Percentiles rank a stretch among this genome's conserved stretches.
These are phyloP conservation scores for Peromyscus attwateri DNA, from an alignment of 2,797 vertebrate genomes.

Conservation along the genomic window DNA sequence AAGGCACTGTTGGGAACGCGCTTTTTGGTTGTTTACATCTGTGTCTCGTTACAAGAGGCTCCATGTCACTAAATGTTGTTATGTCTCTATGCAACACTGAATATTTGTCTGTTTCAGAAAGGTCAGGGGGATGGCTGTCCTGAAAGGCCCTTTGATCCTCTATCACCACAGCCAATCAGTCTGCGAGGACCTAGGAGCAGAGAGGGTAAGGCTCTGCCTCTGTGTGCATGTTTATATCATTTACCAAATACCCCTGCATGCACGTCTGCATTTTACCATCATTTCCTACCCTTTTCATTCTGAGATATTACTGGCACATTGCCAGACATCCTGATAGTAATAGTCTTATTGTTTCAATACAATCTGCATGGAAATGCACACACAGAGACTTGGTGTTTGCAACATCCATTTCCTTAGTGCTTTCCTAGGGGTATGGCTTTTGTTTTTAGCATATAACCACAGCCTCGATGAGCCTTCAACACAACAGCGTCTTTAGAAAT, in stretches of 20 bases:
- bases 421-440: constrained; percentile 67
- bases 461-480: constrained; percentile 66
- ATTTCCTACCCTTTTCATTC: constrained; percentile 68
- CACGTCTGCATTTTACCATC: constrained; percentile 49
- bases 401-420: constrained; percentile 51
- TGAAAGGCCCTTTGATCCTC: constrained; percentile 74
- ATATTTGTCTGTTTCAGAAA: constrained; percentile 74
- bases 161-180: constrained; percentile 77
- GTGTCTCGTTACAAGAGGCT: constrained; percentile 79
- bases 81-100: constrained; percentile 73
- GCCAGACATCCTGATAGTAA: constrained; percentile 66
- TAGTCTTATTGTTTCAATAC: constrained; percentile 65
- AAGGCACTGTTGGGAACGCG: constrained; percentile 4
- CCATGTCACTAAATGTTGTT: constrained; percentile 73
- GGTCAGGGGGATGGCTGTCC: constrained; percentile 74
- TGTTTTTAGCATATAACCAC: constrained; percentile 60
- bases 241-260: constrained; percentile 28
- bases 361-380: constrained; percentile 57
- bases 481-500: constrained; percentile 69
- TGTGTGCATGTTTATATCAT: constrained; percentile 22
- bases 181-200: constrained; percentile 22
- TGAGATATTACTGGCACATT: constrained; percentile 62
- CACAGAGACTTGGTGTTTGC: constrained; percentile 7
- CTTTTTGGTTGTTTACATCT: constrained; percentile 79
- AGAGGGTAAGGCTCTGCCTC: constrained; percentile 34